These are phyloP conservation scores for Paralvinella palmiformis DNA, from an alignment of 1,140 invertebrate genomes.

Conservation along the genomic window DNA sequence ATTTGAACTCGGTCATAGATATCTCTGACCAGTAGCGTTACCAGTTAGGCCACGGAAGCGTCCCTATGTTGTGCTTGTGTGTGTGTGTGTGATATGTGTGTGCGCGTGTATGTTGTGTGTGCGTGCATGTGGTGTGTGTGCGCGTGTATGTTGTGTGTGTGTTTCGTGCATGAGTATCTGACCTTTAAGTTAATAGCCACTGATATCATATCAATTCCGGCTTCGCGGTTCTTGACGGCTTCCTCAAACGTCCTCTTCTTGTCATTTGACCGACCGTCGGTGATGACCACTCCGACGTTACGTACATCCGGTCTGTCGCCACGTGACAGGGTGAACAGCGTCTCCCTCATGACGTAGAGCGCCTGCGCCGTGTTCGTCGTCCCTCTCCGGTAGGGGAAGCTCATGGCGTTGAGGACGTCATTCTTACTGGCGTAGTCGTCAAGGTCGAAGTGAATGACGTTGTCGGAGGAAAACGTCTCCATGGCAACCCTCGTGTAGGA, in stretches of 20 bases:
- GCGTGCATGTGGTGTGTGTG: too few relatives aligned
- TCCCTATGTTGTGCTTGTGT: too few relatives aligned
- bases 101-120: too few relatives aligned
- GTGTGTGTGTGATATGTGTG: too few relatives aligned
- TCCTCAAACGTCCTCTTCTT: constrained; percentile 2
- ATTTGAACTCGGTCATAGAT: too few relatives aligned
- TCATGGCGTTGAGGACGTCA: constrained; percentile 27
- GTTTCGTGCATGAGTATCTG: too few relatives aligned
- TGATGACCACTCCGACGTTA: constrained; percentile 39
- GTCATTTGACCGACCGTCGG: constrained; percentile 39
- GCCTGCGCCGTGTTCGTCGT: constrained; percentile 16
- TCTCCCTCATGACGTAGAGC: constrained; percentile 14
- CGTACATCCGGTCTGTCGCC: constrained; percentile 32
- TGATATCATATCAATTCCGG: constrained; percentile 8
- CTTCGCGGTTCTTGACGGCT: background rate
- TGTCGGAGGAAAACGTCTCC: constrained; percentile 32
- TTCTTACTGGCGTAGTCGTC: constrained; percentile 31
- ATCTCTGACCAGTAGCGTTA: too few relatives aligned
- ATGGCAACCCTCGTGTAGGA: constrained; percentile 25
- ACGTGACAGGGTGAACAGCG: constrained; percentile 19
- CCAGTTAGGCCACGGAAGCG: too few relatives aligned
- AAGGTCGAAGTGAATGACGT: constrained; percentile 36
- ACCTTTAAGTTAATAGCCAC: too few relatives aligned
- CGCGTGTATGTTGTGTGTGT: too few relatives aligned
- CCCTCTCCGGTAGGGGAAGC: constrained; percentile 29